phyloP scores from a whole-genome alignment of 1,140 invertebrate species.

The Rhagoletis pomonella region DNA sequence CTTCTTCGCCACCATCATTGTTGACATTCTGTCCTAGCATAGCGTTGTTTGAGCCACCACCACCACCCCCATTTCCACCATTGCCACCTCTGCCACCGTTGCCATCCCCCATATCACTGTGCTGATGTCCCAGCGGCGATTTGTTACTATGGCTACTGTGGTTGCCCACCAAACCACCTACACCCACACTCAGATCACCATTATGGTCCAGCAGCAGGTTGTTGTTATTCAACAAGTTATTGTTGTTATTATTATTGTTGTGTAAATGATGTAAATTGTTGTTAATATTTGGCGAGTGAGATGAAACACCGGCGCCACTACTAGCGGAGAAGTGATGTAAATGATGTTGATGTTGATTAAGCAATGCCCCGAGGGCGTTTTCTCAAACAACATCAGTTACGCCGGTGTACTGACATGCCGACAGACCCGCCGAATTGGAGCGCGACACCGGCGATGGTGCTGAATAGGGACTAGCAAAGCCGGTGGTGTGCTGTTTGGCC shows the following conservation, averaged over 20 bases:
- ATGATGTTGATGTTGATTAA: slow-evolving; percentile 73
- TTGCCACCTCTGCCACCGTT: slow-evolving; percentile 1
- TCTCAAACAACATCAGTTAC: slow-evolving; percentile 79
- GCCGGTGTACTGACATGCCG: slow-evolving; percentile 91
- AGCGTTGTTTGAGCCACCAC: slow-evolving; percentile 26
- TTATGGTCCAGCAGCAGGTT: slow-evolving; percentile 60
- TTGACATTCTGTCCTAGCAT: not conserved
- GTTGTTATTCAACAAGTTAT: slow-evolving; percentile 63
- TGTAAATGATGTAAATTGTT: slow-evolving; percentile 61
- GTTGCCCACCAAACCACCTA: slow-evolving; percentile 50
- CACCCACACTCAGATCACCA: slow-evolving; percentile 51
- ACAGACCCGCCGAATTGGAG: slow-evolving; percentile 88
- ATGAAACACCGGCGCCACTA: slow-evolving; percentile 58
- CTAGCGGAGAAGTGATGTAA: slow-evolving; percentile 69
- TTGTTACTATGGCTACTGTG: slow-evolving; percentile 57
- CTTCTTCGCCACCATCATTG: slow-evolving; percentile 21
- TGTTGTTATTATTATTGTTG: slow-evolving; percentile 61
- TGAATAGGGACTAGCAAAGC: slow-evolving; percentile 79
- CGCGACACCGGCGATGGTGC: slow-evolving; percentile 80
- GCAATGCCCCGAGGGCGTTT: slow-evolving; percentile 75
- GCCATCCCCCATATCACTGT: slow-evolving; percentile 53
- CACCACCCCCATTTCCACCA: slow-evolving; percentile 14
- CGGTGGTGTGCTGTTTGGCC: slow-evolving; percentile 91
- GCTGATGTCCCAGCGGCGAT: slow-evolving; percentile 57
- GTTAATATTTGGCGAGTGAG: slow-evolving; percentile 54